These are phyloP conservation scores for Craterocephalus amniculus DNA, from an alignment of 2,797 vertebrate genomes.

Conservation along the genomic window DNA sequence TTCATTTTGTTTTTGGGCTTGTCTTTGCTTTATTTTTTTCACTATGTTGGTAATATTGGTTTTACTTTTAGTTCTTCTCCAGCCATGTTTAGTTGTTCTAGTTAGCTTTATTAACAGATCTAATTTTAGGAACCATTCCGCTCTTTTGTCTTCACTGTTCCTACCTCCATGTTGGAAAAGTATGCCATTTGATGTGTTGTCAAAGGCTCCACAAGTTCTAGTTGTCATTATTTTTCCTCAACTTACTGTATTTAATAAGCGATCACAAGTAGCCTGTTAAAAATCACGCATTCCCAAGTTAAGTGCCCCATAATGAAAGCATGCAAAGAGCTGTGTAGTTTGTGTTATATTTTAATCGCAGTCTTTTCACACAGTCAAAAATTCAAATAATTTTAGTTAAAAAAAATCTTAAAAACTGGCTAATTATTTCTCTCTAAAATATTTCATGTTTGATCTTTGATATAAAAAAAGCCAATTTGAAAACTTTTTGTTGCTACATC, in stretches of 20 bases:
- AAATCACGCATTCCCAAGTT: background rate
- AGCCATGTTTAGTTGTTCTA: background rate
- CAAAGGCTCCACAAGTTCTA: background rate
- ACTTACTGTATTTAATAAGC: background rate
- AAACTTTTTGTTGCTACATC: background rate
- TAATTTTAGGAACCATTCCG: too few species aligned
- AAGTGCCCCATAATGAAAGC: background rate
- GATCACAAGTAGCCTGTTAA: background rate
- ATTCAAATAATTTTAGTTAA: background rate
- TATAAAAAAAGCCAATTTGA: background rate
- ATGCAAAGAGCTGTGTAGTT: background rate
- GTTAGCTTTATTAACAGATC: too few species aligned
- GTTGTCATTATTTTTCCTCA: background rate
- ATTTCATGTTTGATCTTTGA: background rate
- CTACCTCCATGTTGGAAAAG: background rate
- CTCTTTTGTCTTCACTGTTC: too few species aligned
- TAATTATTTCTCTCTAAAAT: background rate
- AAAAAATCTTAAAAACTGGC: too few species aligned
- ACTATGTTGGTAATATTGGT: too few species aligned
- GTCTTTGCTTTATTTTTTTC: too few species aligned
- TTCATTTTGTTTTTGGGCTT: too few species aligned
- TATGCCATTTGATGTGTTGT: background rate
- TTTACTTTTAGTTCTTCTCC: background rate
- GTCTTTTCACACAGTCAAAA: background rate
- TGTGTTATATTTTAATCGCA: background rate